Base-by-base conservation (phyloP, 2,888 invertebrate genomes). In the Thecocarcelia acutangulata region DNA sequence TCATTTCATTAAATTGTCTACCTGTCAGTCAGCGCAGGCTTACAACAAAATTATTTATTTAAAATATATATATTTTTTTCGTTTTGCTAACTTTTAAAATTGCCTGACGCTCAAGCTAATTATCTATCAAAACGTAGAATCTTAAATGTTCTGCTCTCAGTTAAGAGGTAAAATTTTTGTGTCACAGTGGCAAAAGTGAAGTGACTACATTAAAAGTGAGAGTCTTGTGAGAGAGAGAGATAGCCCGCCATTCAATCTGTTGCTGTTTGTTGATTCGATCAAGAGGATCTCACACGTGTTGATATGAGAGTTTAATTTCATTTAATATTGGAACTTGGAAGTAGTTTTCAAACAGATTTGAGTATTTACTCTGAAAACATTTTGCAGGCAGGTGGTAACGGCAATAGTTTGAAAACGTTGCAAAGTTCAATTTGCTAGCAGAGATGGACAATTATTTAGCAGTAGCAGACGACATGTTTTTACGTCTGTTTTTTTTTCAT, bases 1-100 rank as follows among this genome's bases (percentile, higher is more conserved):
- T 50, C 33, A 42, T 52, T 44, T 64, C 46, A 72, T 78, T 72
- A 66, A 77, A 50, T 58, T 70, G 64, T 69, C 61, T 37, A n/a
- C 4, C 12, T 66, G 21, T 46, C 46, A 37, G 15, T 50, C 21
- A 54, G 52, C 11, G 40, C 37, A 63, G 40, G 12, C 33, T 50
- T 28, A 13, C 33, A 33, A 17, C 4, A 5, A 42, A 15, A 50
- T n/a, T 28, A 11, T 11, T 59, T 59, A 1, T 33, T 33, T n/a
- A n/a, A n/a, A n/a, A n/a, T n/a, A n/a, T n/a, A n/a, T n/a, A n/a
- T n/a, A n/a, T n/a, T n/a, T n/a, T n/a, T n/a, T n/a, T n/a, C n/a
- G 1, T 33, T 33, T 33, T 33, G 33, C 33, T 9, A 33, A 33
- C 9, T 33, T 33, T 33, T 33, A 1, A 33, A 33, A 33, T 33